Evolutionary conservation across 2,797 vertebrate genomes (phyloP), one percentile per base, ranked within the genome.

Genomic region (Gambusia yucatana): DNA sequence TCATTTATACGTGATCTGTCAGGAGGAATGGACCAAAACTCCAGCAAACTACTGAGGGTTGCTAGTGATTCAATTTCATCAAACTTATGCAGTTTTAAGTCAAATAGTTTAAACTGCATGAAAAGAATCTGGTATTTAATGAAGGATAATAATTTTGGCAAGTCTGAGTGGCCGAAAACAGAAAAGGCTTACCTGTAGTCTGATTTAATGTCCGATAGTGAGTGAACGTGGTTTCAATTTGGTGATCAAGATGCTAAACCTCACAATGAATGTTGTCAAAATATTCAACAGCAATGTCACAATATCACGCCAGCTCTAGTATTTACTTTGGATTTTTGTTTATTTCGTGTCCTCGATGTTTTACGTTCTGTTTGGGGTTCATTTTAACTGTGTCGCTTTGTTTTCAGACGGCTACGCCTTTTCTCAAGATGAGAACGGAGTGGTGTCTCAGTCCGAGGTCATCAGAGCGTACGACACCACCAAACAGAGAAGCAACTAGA

Each of bases 371-470:
- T 67, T 41, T 13, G 55, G 11, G 4, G 65, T 3, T 7, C 0
- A 6, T 55, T 80, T 63, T 65, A 82, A 82, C 55, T 0, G 1
- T 39, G 74, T 74, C 2, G 77, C 30, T 86, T 46, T 90, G 78
- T 92, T 44, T 47, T 87, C 95, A 99, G 98, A 99, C 87, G 98
- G 98, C 61, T 99, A 98, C 36, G 98, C 98, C 7, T 99, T 99
- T 96, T 99, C 98, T 87, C 98, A 99, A 94, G 98, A 99, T 94
- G 98, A 99, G 91, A 97, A 99, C 0, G 98, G 98, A 7, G 98
- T 97, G 84, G 98, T 99, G 85, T 97, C 97, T 84, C 98, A 99
- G 91, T 98, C 97, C 1, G 95, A 99, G 95, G 96, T 99, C 7
- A 97, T 99, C 69, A 98, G 98, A 77, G 97, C 98, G 86, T 99